Base-by-base conservation (phyloP, 1,140 invertebrate species). In the Drosophila truncata region DNA sequence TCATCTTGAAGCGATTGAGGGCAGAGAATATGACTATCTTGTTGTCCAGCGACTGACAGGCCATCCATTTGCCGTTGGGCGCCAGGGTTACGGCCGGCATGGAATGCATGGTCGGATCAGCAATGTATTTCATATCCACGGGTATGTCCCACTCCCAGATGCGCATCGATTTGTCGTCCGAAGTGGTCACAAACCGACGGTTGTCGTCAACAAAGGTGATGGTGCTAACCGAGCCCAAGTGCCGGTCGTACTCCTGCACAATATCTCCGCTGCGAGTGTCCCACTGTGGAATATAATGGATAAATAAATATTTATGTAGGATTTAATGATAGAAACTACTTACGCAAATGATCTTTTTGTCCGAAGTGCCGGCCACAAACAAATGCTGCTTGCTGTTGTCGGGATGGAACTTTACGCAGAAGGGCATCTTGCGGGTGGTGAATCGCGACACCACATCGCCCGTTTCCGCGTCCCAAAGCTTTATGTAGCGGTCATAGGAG, bases 131-230 rank as follows among this genome's bases (percentile, higher is more conserved):
- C 96, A 99, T 99, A 93, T 99, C 99, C 4, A 99, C 99, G 1
- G 99, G 99, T 92, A 99, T 99, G 93, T 99, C 98, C 99, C 99
- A 99, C 95, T 99, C 99, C 99, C 99, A 99, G 59, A 99, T 99
- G 57, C 99, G 94, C 71, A 99, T 94, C 93, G 98, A 99, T 94
- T 99, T 99, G 92, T 99, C 99, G 93, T 99, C 99, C 0, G 99
- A 99, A 0, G 99, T 99, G 14, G 98, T 98, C 1, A 99, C 98
- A 94, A 99, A 99, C 91, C 99, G 93, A 58, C 99, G 94, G 93
- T 99, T 99, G 84, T 99, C 98, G 94, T 99, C 99, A 16, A 99
- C 98, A 94, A 99, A 99, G 6, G 99, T 99, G 73, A 99, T 99
- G 0, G 98, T 97, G 93, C 99, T 99, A 0, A 99, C 98, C 20